phyloP scores from a whole-genome alignment of 2,888 invertebrate genomes.

The Sinotaia quadrata region DNA sequence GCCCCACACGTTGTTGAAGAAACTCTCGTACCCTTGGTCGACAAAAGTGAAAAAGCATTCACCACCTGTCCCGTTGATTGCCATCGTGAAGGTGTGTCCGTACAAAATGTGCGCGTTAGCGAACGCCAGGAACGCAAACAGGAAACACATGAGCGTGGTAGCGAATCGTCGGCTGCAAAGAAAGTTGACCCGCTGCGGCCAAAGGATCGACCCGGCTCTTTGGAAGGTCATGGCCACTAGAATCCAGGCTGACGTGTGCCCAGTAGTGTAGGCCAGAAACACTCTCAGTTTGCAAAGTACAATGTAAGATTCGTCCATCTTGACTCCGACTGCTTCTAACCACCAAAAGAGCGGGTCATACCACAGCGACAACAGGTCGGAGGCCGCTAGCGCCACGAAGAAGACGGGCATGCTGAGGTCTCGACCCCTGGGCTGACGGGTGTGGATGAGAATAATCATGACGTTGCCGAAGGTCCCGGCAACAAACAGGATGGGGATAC shows the following conservation, averaged over 20 bases:
- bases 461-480: conserved; percentile 12
- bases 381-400: conserved; percentile 28
- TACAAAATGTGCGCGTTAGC: conserved; percentile 17
- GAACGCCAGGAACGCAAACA: neutral
- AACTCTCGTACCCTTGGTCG: neutral
- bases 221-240: conserved; percentile 34
- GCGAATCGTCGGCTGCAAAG: neutral
- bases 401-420: conserved; percentile 24
- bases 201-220: conserved; percentile 17
- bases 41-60: neutral
- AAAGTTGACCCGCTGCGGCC: conserved; percentile 22
- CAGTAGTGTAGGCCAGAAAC: conserved; percentile 13
- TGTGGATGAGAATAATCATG: conserved; percentile 14
- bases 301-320: conserved; percentile 6
- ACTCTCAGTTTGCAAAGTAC: conserved; percentile 29
- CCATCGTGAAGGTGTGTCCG: neutral
- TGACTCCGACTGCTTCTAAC: neutral
- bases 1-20: conserved; percentile 17
- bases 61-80: neutral
- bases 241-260: conserved; percentile 28
- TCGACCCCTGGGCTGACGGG: neutral
- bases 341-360: conserved; percentile 5
- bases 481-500: conserved; percentile 4
- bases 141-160: neutral
- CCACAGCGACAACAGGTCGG: conserved; percentile 33